Percentiles rank a stretch among this genome's conserved stretches.
These are phyloP conservation scores for Platysternon megacephalum DNA, from an alignment of 2,113 vertebrate genomes.

Conservation along the genomic window DNA sequence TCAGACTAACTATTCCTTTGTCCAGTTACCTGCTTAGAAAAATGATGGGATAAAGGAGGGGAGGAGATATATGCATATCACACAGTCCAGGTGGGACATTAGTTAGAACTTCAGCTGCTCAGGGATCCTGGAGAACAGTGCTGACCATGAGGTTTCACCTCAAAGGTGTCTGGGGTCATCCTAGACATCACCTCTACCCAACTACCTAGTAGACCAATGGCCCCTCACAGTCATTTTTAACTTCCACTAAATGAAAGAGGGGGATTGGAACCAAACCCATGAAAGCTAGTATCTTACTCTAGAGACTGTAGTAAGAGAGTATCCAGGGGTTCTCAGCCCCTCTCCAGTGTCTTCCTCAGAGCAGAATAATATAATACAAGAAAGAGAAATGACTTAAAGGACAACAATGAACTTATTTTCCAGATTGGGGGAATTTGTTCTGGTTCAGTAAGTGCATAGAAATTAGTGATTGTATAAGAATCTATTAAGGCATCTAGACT, in stretches of 20 bases:
- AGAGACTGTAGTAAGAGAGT: not conserved
- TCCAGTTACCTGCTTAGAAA: not conserved
- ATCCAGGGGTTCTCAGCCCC: not conserved
- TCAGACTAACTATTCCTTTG: not conserved
- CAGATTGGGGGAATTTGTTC: slow-evolving; percentile 53
- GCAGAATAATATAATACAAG: slow-evolving; percentile 29
- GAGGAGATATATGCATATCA: fast-evolving
- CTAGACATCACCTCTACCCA: not conserved
- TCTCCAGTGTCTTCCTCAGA: not conserved
- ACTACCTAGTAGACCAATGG: not conserved
- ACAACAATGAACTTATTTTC: slow-evolving; percentile 48
- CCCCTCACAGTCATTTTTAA: not conserved
- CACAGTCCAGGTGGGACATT: fast-evolving
- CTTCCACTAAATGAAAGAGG: not conserved
- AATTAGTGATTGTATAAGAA: slow-evolving; percentile 36
- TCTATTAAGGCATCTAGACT: slow-evolving; percentile 69
- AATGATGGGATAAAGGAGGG: fast-evolving
- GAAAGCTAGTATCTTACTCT: not conserved
- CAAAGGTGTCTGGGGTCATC: not conserved
- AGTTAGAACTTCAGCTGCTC: not conserved
- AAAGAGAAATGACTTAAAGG: slow-evolving; percentile 8
- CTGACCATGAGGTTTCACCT: not conserved
- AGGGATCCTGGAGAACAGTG: not conserved
- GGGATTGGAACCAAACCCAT: not conserved
- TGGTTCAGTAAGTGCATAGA: slow-evolving; percentile 68